Percentiles rank a stretch among this genome's conserved stretches.
Conservation (phyloP, 2,113 vertebrate genomes). For the Vidua chalybeata region DNA sequence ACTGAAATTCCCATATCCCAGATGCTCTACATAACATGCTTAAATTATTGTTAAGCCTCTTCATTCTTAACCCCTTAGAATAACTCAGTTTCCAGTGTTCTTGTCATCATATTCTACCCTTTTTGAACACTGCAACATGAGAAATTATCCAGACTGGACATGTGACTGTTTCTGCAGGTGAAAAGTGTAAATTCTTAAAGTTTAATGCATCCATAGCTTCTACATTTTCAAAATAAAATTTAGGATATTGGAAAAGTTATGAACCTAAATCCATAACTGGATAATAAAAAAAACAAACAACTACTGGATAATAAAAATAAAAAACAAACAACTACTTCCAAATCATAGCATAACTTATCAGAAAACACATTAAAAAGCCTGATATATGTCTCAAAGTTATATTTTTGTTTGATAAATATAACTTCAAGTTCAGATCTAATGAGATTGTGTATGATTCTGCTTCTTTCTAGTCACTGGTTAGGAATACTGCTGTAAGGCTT, state of each 20-base stretch:
- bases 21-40: background rate
- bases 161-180: background rate
- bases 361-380: background rate
- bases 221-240: background rate
- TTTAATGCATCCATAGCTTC: background rate
- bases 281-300: background rate
- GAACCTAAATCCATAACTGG: background rate
- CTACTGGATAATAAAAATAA: background rate
- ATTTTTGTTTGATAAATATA: background rate
- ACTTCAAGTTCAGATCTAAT: background rate
- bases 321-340: background rate
- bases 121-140: background rate
- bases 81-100: background rate
- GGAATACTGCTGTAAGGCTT: background rate
- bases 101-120: background rate
- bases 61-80: background rate
- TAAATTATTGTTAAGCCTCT: background rate
- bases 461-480: background rate
- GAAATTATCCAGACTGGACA: background rate
- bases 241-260: background rate
- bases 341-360: background rate
- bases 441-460: background rate
- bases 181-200: background rate
- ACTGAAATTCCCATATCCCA: slow-evolving; percentile 11
- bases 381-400: background rate